Conservation (phyloP, 2,113 vertebrate genomes). For the Smithornis capensis region DNA sequence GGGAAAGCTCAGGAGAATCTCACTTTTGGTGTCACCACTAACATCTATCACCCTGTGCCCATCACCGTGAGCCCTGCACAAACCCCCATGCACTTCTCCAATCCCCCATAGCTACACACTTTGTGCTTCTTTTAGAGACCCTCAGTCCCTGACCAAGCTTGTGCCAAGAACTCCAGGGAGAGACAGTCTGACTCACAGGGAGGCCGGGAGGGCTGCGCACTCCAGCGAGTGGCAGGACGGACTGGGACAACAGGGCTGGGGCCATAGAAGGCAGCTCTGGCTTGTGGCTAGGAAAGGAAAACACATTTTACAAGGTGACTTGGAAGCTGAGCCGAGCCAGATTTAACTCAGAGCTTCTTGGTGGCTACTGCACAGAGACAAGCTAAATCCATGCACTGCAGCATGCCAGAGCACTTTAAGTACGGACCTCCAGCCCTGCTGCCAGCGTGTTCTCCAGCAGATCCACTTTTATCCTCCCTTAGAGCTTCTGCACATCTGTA, state of each 20-base stretch:
- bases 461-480: background rate
- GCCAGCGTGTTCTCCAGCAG: background rate
- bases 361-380: fast-evolving
- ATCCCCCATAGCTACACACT: fast-evolving
- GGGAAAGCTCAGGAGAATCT: background rate
- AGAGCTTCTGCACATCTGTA: background rate
- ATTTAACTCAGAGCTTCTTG: background rate
- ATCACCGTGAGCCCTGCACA: background rate
- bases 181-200: constrained; percentile 74
- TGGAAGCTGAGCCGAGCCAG: background rate
- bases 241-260: constrained; percentile 76
- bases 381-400: background rate
- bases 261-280: constrained; percentile 79
- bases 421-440: background rate
- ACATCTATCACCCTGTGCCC: fast-evolving
- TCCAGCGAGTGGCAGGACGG: constrained; percentile 83
- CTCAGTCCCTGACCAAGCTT: fast-evolving
- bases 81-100: fast-evolving
- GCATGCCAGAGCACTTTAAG: fast-evolving
- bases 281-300: constrained; percentile 74
- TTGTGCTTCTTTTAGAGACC: background rate
- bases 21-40: background rate
- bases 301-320: background rate
- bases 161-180: fast-evolving
- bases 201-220: constrained; percentile 77